Evolutionary conservation across 2,888 invertebrate species (phyloP).

Genomic region (Idaea straminata): DNA sequence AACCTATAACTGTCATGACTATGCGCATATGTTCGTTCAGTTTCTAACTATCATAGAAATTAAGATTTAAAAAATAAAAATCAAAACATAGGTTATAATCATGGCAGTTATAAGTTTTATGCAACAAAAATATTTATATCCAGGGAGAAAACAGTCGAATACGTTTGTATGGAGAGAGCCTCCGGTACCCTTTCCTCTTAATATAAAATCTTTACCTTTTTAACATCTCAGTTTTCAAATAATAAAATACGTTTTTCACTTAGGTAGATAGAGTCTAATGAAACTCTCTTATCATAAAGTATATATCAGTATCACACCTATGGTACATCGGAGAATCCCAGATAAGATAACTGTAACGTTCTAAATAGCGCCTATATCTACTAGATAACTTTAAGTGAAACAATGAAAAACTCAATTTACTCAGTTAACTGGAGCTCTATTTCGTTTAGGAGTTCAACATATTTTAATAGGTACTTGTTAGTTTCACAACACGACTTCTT

Average conservation of each 20-base stretch:
- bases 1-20: too few relatives aligned
- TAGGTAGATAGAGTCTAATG: background rate
- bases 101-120: too few relatives aligned
- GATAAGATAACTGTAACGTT: background rate
- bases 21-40: too few relatives aligned
- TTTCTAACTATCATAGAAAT: too few relatives aligned
- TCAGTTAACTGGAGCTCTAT: background rate
- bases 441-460: background rate
- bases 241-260: background rate
- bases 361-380: background rate
- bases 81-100: too few relatives aligned
- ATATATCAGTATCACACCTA: background rate
- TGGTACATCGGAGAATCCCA: background rate
- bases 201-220: background rate
- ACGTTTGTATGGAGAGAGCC: too few relatives aligned
- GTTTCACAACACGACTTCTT: too few relatives aligned
- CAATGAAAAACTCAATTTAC: background rate
- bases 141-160: too few relatives aligned
- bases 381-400: background rate
- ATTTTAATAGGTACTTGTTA: background rate
- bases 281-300: background rate
- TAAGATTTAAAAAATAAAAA: too few relatives aligned
- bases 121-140: too few relatives aligned
- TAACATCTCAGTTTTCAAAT: background rate
- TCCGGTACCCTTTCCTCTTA: too few relatives aligned